phyloP scores from a whole-genome alignment of 1,140 invertebrate species.

The Drosophila yakuba region DNA sequence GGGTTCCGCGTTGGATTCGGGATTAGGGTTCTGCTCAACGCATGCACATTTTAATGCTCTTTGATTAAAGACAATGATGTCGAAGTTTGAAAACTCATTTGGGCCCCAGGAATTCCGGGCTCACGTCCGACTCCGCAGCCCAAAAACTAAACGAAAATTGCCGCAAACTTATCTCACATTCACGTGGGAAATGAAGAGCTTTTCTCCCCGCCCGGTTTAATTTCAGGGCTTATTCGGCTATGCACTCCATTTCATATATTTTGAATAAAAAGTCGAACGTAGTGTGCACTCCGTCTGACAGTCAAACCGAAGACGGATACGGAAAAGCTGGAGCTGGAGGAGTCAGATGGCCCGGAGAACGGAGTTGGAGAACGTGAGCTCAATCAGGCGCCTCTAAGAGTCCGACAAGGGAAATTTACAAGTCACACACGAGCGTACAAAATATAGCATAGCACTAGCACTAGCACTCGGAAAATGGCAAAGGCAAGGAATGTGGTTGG shows the following conservation, averaged over 20 bases:
- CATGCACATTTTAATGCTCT: slow-evolving; percentile 48
- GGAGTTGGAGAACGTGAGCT: slow-evolving; percentile 58
- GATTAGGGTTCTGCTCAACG: slow-evolving; percentile 21
- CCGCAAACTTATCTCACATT: slow-evolving; percentile 37
- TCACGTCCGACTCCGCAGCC: slow-evolving; percentile 43
- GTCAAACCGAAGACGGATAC: slow-evolving; percentile 37
- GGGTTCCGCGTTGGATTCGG: not conserved
- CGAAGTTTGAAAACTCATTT: slow-evolving; percentile 45
- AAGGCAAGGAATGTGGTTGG: slow-evolving; percentile 31
- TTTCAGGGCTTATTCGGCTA: slow-evolving; percentile 63
- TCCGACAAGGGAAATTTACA: slow-evolving; percentile 78
- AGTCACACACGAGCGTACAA: slow-evolving; percentile 60
- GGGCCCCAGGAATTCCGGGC: slow-evolving; percentile 26
- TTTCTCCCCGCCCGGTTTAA: slow-evolving; percentile 41
- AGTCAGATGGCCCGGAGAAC: no score
- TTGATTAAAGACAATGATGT: slow-evolving; percentile 65
- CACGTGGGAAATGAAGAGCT: slow-evolving; percentile 69
- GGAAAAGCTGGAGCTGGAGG: not conserved
- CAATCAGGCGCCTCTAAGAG: slow-evolving; percentile 72
- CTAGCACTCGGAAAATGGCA: slow-evolving; percentile 27
- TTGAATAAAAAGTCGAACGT: slow-evolving; percentile 59
- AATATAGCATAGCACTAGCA: slow-evolving; percentile 16
- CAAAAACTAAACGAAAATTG: slow-evolving; percentile 59
- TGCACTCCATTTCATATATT: slow-evolving; percentile 47
- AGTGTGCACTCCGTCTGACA: slow-evolving; percentile 46